Evolutionary conservation across 2,113 vertebrate genomes (phyloP).

Genomic region (Elephantulus edwardii): DNA sequence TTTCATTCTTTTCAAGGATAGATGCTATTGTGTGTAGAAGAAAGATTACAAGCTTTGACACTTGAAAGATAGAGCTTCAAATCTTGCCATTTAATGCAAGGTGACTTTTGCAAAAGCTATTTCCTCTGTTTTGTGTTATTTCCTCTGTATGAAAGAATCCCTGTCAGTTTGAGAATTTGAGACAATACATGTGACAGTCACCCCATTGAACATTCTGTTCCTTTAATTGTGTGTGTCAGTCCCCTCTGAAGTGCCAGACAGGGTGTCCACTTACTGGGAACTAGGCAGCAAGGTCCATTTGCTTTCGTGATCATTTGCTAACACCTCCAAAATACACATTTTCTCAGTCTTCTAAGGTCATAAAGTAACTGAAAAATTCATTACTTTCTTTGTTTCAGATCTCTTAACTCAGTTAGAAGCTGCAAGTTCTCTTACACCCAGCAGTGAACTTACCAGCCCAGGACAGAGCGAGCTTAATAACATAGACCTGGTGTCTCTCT

Average conservation of each 20-base stretch:
- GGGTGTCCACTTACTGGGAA: not conserved
- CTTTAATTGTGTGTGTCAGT: not conserved
- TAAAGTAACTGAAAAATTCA: not conserved
- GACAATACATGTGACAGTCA: no score
- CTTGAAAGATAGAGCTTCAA: not conserved
- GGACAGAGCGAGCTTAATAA: slow-evolving; percentile 90
- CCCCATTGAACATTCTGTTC: not conserved
- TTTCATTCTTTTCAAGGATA: not conserved
- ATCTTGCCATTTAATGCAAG: not conserved
- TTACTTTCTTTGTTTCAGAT: slow-evolving; percentile 87
- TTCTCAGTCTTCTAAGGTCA: not conserved
- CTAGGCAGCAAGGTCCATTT: not conserved
- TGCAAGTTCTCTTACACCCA: slow-evolving; percentile 90
- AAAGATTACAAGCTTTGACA: not conserved
- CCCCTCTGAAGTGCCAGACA: not conserved
- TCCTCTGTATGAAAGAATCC: not conserved
- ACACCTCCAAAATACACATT: not conserved
- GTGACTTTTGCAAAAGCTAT: not conserved
- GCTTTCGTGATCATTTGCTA: not conserved
- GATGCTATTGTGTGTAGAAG: not conserved
- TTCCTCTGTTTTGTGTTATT: not conserved
- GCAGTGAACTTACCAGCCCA: slow-evolving; percentile 91
- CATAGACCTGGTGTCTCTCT: slow-evolving; percentile 93
- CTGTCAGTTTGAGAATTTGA: not conserved
- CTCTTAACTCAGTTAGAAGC: slow-evolving; percentile 91